These are phyloP conservation scores for Cataglyphis cursor DNA, from an alignment of 2,888 invertebrate species.

Conservation along the genomic window DNA sequence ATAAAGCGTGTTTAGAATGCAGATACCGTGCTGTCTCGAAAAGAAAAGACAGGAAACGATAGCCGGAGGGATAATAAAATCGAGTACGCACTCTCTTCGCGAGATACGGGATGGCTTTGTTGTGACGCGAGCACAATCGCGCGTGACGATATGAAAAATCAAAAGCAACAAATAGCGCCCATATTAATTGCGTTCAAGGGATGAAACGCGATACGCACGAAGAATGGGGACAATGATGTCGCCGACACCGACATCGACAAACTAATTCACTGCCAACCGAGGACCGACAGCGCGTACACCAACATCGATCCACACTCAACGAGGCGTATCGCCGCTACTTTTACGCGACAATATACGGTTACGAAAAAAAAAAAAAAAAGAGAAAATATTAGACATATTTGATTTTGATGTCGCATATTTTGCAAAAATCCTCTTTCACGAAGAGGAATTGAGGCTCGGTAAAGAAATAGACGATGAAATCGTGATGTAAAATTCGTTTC, in stretches of 20 bases:
- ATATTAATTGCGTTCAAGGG: slow-evolving; percentile 17
- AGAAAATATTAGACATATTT: slow-evolving; percentile 11
- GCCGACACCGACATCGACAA: slow-evolving; percentile 35
- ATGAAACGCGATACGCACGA: background rate
- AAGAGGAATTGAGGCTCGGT: background rate
- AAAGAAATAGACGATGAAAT: background rate
- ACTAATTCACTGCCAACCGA: slow-evolving; percentile 47
- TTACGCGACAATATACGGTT: background rate
- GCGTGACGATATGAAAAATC: slow-evolving; percentile 23
- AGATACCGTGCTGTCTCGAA: background rate
- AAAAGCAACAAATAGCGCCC: background rate
- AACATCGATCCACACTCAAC: slow-evolving; percentile 48
- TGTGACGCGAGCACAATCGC: slow-evolving; percentile 20
- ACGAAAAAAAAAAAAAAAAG: slow-evolving; percentile 7
- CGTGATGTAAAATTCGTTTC: background rate
- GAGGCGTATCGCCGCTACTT: slow-evolving; percentile 31
- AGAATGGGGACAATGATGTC: slow-evolving; percentile 7
- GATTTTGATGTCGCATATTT: background rate
- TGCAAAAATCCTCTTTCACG: background rate
- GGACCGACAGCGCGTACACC: slow-evolving; percentile 34
- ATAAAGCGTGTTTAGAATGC: slow-evolving; percentile 31
- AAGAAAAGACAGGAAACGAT: background rate
- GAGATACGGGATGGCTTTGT: background rate
- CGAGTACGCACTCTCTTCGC: background rate
- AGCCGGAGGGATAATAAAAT: background rate